Evolutionary conservation across 2,888 invertebrate species (phyloP).

Genomic region (Callinectes sapidus): DNA sequence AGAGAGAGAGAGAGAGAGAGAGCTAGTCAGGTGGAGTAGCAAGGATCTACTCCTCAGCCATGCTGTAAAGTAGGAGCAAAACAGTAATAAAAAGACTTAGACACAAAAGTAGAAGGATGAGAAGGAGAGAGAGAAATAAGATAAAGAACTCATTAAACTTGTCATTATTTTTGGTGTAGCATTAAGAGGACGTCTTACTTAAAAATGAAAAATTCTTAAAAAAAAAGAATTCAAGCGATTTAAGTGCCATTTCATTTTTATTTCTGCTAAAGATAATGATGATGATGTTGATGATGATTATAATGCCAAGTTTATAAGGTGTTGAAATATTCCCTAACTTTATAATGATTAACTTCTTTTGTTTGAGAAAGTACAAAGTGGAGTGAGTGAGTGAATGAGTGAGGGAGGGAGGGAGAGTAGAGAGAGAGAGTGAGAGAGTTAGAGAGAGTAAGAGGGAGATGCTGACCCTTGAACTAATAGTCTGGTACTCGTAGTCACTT

Average conservation of each 20-base stretch:
- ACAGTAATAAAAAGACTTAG: conserved; percentile 12
- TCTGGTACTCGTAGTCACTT: conserved; percentile 41
- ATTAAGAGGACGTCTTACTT: conserved; percentile 13
- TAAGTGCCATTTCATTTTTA: conserved; percentile 61
- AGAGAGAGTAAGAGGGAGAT: conserved; percentile 27
- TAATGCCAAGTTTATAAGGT: conserved; percentile 41
- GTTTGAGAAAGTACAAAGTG: conserved; percentile 69
- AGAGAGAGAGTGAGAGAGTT: conserved; percentile 3
- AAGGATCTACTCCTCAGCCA: not conserved
- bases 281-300: not conserved
- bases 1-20: conserved; percentile 5
- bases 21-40: conserved; percentile 28
- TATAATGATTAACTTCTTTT: conserved; percentile 40
- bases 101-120: conserved; percentile 9
- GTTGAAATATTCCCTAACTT: conserved; percentile 58
- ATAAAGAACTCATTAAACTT: not conserved
- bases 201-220: conserved; percentile 13
- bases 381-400: conserved; percentile 32
- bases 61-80: not conserved
- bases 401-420: not conserved
- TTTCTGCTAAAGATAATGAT: conserved; percentile 17
- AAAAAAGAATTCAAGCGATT: conserved; percentile 22
- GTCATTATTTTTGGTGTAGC: conserved; percentile 37
- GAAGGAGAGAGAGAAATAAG: not conserved
- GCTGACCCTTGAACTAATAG: conserved; percentile 22